Conservation (phyloP, 1,140 invertebrate species). For the Holotrichia oblita region DNA sequence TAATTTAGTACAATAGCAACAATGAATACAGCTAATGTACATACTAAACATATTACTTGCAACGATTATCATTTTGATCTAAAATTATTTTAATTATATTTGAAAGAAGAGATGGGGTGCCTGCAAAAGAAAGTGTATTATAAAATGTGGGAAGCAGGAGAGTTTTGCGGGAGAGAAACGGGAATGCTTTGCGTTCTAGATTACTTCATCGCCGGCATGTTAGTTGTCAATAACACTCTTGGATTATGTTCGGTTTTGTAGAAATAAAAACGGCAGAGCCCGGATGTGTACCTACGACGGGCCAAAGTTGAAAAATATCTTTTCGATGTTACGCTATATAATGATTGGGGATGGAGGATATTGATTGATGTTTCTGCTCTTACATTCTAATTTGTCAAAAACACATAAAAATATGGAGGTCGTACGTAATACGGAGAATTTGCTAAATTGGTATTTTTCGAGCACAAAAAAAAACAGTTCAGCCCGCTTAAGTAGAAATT, state of each 20-base stretch:
- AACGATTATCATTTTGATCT: too few species aligned
- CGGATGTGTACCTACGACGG: not conserved
- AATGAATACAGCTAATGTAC: too few species aligned
- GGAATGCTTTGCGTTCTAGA: not conserved
- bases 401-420: too few species aligned
- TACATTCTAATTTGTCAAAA: not conserved
- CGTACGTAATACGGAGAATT: too few species aligned
- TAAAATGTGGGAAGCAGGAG: not conserved
- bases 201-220: slow-evolving; percentile 15
- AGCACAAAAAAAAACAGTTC: too few species aligned
- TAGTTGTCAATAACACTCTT: slow-evolving; percentile 25
- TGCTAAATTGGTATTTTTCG: too few species aligned
- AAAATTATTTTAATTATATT: not conserved
- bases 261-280: not conserved
- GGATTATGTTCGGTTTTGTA: slow-evolving; percentile 7
- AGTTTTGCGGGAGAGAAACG: not conserved
- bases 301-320: slow-evolving; percentile 6
- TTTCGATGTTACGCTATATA: not conserved
- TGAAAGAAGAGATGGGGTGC: not conserved
- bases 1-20: too few species aligned
- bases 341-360: not conserved
- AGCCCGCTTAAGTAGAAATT: too few species aligned
- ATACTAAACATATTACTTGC: too few species aligned
- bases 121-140: not conserved
- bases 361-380: not conserved